A percentile compares a stretch with the other conserved stretches of the same genome.
Conservation (phyloP, 2,797 vertebrate species). For the Gymnoscopelus braueri region DNA sequence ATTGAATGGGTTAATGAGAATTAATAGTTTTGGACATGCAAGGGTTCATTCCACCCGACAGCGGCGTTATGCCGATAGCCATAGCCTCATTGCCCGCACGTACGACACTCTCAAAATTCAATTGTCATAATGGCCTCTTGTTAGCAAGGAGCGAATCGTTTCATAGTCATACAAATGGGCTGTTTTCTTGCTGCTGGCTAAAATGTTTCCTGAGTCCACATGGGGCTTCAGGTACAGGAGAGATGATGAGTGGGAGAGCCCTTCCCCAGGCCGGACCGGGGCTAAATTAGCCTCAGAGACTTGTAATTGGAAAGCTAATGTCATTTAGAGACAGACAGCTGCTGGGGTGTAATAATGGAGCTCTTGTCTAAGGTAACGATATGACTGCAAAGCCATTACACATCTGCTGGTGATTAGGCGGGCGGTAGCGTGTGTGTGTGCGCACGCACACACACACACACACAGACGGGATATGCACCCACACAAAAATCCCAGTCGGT, state of each 20-base stretch:
- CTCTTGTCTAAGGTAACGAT: slow-evolving; percentile 74
- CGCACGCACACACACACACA: slow-evolving; percentile 34
- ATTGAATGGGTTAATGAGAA: too few relatives aligned
- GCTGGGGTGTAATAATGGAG: slow-evolving; percentile 71
- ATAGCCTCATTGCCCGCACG: too few relatives aligned
- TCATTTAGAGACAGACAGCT: slow-evolving; percentile 76
- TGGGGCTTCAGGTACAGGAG: slow-evolving; percentile 55
- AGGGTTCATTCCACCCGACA: too few relatives aligned
- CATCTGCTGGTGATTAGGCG: slow-evolving; percentile 69
- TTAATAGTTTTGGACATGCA: too few relatives aligned
- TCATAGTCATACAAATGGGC: slow-evolving; percentile 62
- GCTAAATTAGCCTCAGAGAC: slow-evolving; percentile 74
- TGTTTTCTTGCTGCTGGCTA: slow-evolving; percentile 56
- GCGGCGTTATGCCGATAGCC: too few relatives aligned
- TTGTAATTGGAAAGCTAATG: slow-evolving; percentile 76
- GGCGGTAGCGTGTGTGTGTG: slow-evolving; percentile 31
- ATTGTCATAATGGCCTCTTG: slow-evolving; percentile 75
- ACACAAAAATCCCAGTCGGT: slow-evolving; percentile 2
- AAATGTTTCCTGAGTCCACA: slow-evolving; percentile 30
- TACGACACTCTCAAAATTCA: slow-evolving; percentile 59
- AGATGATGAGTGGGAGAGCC: slow-evolving; percentile 60
- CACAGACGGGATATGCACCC: slow-evolving; percentile 26
- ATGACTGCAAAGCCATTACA: slow-evolving; percentile 68
- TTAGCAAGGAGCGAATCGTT: slow-evolving; percentile 70
- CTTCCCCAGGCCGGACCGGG: slow-evolving; percentile 28